Base-by-base conservation (phyloP, 2,888 invertebrate genomes). In the Calliphora vomitoria region DNA sequence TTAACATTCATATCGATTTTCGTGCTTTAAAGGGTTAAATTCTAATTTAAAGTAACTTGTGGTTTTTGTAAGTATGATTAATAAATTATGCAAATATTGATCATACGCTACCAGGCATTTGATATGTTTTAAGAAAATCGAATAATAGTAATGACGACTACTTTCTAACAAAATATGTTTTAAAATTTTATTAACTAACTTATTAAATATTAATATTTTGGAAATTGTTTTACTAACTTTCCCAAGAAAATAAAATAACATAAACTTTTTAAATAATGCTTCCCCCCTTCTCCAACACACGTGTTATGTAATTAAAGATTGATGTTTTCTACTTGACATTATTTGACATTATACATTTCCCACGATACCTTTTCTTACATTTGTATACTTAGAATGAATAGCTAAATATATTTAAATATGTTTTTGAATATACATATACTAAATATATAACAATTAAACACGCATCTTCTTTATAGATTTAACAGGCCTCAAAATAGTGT, bases 391-490 rank as follows among this genome's bases (percentile, higher is more conserved):
- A 5, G 41, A 38, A 35, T 41, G 13, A 13, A 8, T 15, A 64
- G 13, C 8, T 38, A 38, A 38, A 38, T 18, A n/a, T 64, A 64
- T 18, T 64, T 4, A 50, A 50, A 50, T 50, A 50, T n/a, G 15
- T n/a, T 41, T 41, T 18, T 68, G 11, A 10, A 25, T 68, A 31
- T 25, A 50, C 50, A 47, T 15, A 10, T 66, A 35, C 8, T 20
- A 76, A 76, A 64, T 64, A 50, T 58, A 58, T 76, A 60, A 35
- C 50, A 76, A 69, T 62, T 50, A 18, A 78, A 72, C 64, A 80
- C 80, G 80, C 80, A 80, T 80, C 78, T 53, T 71, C 64, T 35
- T 50, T 64, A 50, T 50, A 41, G 50, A 62, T 47, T 71, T 18
- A 55, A 62, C 3, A 64, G 62, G 38, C 1, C 10, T n/a, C 4